Conservation (phyloP, 2,113 vertebrate genomes). For the Scomber japonicus region DNA sequence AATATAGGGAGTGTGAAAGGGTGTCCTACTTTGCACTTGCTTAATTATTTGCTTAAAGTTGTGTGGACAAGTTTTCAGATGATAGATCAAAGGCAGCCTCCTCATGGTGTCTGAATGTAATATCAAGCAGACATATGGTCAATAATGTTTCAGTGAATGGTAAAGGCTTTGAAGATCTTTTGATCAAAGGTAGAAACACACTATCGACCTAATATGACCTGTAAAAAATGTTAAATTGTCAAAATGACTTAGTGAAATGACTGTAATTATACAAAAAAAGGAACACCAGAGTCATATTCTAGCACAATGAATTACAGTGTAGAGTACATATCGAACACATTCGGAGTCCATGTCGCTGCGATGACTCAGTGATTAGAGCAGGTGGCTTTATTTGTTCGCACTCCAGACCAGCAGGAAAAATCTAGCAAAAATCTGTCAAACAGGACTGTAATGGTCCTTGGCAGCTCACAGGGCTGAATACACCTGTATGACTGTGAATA, state of each 20-base stretch:
- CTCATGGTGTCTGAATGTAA: neutral
- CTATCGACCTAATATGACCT: neutral
- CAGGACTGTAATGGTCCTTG: neutral
- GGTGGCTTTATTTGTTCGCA: conserved; percentile 25
- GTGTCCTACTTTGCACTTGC: no score
- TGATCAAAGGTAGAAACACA: neutral
- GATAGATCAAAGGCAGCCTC: neutral
- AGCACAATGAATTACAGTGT: neutral
- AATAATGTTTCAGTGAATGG: neutral
- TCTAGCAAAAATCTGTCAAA: conserved; percentile 15
- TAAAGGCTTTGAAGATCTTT: neutral
- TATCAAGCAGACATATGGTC: neutral
- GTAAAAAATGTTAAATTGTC: neutral
- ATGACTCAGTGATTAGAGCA: conserved; percentile 2
- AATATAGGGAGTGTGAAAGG: neutral
- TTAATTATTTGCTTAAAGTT: neutral
- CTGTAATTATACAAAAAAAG: neutral
- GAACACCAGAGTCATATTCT: neutral
- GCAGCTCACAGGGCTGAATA: neutral
- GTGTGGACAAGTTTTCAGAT: no score
- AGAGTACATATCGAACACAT: neutral
- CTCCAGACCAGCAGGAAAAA: conserved; percentile 15
- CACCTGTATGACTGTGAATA: neutral
- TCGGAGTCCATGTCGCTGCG: neutral
- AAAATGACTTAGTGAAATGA: neutral